Evolutionary conservation across 2,113 vertebrate genomes (phyloP), one percentile per base, ranked within the genome.

Genomic region (Redunca redunca): DNA sequence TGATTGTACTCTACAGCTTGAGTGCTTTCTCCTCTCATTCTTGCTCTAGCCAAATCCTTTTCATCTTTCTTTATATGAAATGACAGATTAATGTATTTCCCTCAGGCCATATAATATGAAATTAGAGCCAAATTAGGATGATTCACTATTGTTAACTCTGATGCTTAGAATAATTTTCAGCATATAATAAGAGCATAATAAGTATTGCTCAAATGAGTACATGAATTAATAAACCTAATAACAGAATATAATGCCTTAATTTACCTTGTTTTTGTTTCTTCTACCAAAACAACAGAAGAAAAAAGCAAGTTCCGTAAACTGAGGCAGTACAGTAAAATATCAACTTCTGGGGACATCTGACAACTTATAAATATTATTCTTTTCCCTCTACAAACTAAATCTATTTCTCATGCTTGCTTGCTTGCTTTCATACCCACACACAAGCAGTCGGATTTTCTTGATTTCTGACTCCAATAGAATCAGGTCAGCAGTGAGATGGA

Each of bases 401-500:
- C 91, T 98, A 92, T 97, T 97, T 93, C 88, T 97, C 90, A 94
- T 77, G 67, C 83, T 64, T 60, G 25, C 67, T 80, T 97, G 90
- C 48, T 33, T 98, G 94, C 97, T 97, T 92, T 98, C 14, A 2
- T 81, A 86, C 90, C 57, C 16, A 52, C 58, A 91, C 36, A 52
- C 26, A 50, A 94, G 94, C 89, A 89, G 52, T 98, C 60, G 55
- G 89, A 97, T 94, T 98, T 98, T 97, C 97, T 95, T 98, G 96
- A 98, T 98, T 98, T 92, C 60, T 15, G 1, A 97, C 87, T 97
- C 96, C 40, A 55, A 82, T 52, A 97, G 87, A 98, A 98, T 97
- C 0, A 0, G 97, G 97, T 98, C 98, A 98, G 48, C 97, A 91
- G 84, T 95, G 91, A 98, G 97, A 98, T 84, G 97, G 96, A 98